Evolutionary conservation across 2,888 invertebrate species (phyloP), one percentile per base, ranked within the genome.

Genomic region (Andrena bicolor): DNA sequence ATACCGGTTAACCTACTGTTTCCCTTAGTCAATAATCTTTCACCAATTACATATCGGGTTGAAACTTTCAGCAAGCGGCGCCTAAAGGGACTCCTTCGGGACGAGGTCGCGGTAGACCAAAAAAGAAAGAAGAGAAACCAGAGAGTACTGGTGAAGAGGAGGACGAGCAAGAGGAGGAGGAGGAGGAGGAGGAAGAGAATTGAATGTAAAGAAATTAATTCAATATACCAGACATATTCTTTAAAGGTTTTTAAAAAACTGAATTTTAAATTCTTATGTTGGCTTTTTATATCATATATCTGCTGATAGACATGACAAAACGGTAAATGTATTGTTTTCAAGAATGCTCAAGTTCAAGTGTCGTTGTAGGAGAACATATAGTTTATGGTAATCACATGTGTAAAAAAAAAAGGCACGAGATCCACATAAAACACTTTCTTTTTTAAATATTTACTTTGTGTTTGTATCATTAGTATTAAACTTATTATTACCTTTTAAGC

Each of bases 91-190:
- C 84, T 80, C 79, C 92, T 76, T 86, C 92, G 49, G 82, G 91
- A 32, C 92, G 93, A 5, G 92, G 93, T 74, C 93, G 93, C 58
- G 93, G 94, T 78, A 93, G 93, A 61, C 89, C 93, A 81, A 94
- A 94, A 87, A 94, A 94, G 87, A 92, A 92, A 77, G 94, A 94
- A 86, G 94, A 94, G 61, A 94, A 94, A 86, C 92, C 93, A 20
- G 94, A 94, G 80, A 93, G 93, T 70, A 92, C 93, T 49, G 93
- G 93, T 6, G 94, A 94, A 63, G 94, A 94, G 49, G 94, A 94
- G 53, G 93, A 94, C 48, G 93, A 94, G 71, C 93, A 93, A 60
- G 94, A 94, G 63, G 93, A 94, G 65, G 94, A 94, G 65, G 94
- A 94, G 32, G 93, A 94, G 28, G 93, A 93, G 66, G 93, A 93